Evolutionary conservation across 2,797 vertebrate species (phyloP).

Genomic region (Pangasius sanitwongsei): DNA sequence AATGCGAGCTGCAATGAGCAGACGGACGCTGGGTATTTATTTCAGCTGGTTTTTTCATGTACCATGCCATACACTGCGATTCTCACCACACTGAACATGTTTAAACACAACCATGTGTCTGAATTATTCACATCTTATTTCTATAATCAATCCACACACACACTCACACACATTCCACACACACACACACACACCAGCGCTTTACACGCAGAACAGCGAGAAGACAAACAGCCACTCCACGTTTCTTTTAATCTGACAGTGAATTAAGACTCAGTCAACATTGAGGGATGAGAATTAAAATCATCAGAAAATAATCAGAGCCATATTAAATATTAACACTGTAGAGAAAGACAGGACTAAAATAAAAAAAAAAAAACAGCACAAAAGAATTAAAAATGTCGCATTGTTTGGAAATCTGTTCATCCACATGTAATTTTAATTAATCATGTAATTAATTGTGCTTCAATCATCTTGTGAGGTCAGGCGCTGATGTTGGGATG

Average conservation of each 20-base stretch:
- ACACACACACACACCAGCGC: not conserved
- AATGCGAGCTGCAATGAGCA: not conserved
- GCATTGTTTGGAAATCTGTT: not conserved
- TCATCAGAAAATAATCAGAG: slow-evolving; percentile 4
- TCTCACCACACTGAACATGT: not conserved
- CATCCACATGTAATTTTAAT: not conserved
- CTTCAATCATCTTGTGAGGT: not conserved
- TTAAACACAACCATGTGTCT: slow-evolving; percentile 15
- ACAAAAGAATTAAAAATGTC: not conserved
- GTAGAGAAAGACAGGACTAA: not conserved
- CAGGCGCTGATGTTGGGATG: too few relatives aligned
- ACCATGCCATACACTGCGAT: not conserved
- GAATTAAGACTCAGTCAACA: slow-evolving; percentile 27
- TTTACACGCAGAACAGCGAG: not conserved
- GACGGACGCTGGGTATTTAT: not conserved
- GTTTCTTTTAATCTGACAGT: slow-evolving; percentile 14
- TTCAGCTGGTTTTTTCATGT: not conserved
- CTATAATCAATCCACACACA: slow-evolving; percentile 26
- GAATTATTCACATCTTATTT: slow-evolving; percentile 33
- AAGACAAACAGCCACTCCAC: slow-evolving; percentile 17
- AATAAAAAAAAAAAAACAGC: too few relatives aligned
- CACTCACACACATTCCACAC: slow-evolving; percentile 1
- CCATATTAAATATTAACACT: slow-evolving; percentile 26
- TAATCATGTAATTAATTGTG: not conserved
- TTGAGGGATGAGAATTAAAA: slow-evolving; percentile 8